phyloP scores from a whole-genome alignment of 2,888 invertebrate genomes.

The Belgica antarctica region DNA sequence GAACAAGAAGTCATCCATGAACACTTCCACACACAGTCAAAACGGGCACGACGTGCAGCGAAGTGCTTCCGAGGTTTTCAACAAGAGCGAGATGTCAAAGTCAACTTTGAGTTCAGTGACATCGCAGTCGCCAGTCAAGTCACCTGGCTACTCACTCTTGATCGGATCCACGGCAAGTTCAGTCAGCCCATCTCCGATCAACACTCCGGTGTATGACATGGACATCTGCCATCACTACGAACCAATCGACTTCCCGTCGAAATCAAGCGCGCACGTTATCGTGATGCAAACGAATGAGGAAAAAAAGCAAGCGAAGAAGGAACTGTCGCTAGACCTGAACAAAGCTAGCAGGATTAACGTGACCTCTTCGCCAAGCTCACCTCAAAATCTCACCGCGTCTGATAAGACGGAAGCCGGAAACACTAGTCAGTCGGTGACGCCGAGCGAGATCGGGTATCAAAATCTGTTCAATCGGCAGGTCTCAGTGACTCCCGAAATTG shows the following conservation, averaged over 20 bases:
- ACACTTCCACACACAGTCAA: conserved; percentile 4
- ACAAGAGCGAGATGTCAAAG: conserved; percentile 48
- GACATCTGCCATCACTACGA: conserved; percentile 47
- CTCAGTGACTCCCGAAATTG: conserved; percentile 53
- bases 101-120: conserved; percentile 50
- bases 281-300: conserved; percentile 28
- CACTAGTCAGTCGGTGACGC: conserved; percentile 55
- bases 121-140: conserved; percentile 53
- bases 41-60: conserved; percentile 46
- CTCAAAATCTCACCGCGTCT: conserved; percentile 52
- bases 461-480: conserved; percentile 52
- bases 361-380: conserved; percentile 48
- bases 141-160: conserved; percentile 55
- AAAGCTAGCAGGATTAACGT: conserved; percentile 44
- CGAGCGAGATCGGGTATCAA: conserved; percentile 55
- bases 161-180: conserved; percentile 55
- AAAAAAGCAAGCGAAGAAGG: conserved; percentile 48
- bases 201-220: conserved; percentile 54
- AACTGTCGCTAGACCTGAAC: conserved; percentile 52
- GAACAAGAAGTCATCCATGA: conserved; percentile 28
- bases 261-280: neutral
- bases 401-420: conserved; percentile 48
- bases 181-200: conserved; percentile 53
- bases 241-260: conserved; percentile 30
- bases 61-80: conserved; percentile 47